A percentile compares a stretch with the other conserved stretches of the same genome.
phyloP scores from a whole-genome alignment of 2,113 vertebrate species.

The Neogale vison region DNA sequence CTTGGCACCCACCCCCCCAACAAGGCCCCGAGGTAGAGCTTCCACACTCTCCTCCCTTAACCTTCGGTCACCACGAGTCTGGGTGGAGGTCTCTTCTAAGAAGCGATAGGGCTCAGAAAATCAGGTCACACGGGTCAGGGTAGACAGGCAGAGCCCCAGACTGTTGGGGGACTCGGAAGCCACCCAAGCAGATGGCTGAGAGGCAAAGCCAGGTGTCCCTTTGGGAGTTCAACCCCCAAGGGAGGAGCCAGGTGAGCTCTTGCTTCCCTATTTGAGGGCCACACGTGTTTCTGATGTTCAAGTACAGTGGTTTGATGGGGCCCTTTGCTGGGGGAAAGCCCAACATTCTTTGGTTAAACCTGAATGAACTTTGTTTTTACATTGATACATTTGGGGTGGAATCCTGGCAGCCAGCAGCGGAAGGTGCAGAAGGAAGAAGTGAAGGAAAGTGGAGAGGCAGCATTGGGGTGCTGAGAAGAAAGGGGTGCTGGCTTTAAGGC shows the following conservation, averaged over 20 bases:
- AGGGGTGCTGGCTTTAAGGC: background rate
- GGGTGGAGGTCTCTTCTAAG: background rate
- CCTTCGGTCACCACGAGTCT: background rate
- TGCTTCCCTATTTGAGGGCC: background rate
- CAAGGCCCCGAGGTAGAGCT: background rate
- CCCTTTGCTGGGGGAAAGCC: background rate
- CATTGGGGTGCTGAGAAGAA: background rate
- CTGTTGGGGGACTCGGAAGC: background rate
- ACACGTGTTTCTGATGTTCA: background rate
- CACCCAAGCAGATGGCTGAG: background rate
- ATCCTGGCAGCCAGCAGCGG: background rate
- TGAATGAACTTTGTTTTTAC: background rate
- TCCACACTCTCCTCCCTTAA: background rate
- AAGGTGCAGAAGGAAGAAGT: background rate
- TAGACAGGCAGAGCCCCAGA: background rate
- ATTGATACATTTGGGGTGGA: background rate
- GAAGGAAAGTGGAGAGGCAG: too few relatives aligned
- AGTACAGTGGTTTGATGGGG: background rate
- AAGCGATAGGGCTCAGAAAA: background rate
- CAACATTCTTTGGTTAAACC: background rate
- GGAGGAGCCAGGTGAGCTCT: background rate
- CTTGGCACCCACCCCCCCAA: too few relatives aligned
- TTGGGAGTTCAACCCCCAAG: background rate
- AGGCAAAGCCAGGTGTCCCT: background rate
- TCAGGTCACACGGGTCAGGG: fast-evolving